These are phyloP conservation scores for Macrotrachela quadricornifera DNA, from an alignment of 1,140 invertebrate species.

Conservation along the genomic window DNA sequence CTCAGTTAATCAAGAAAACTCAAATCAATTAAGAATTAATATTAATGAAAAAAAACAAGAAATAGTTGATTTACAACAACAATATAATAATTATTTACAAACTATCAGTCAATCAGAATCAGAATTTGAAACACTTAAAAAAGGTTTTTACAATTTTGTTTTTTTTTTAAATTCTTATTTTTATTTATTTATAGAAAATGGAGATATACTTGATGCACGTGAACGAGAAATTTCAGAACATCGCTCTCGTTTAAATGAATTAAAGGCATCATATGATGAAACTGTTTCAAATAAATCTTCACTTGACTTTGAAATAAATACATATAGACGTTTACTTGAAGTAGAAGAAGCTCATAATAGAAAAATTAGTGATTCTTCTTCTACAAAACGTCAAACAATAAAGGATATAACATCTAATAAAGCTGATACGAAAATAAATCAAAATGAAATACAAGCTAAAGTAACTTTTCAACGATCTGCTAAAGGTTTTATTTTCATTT, in stretches of 20 bases:
- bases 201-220: conserved; percentile 17
- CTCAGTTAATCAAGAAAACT: too few species aligned
- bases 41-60: too few species aligned
- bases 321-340: conserved; percentile 27
- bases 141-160: too few species aligned
- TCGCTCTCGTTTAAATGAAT: conserved; percentile 22
- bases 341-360: conserved; percentile 14
- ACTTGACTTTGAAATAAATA: conserved; percentile 25
- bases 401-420: too few species aligned
- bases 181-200: conserved; percentile 12
- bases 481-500: conserved; percentile 16
- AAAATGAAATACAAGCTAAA: conserved; percentile 34
- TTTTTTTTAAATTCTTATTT: too few species aligned
- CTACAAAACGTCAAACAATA: not conserved
- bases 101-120: too few species aligned
- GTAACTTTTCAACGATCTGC: conserved; percentile 36
- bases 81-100: too few species aligned
- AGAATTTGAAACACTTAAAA: too few species aligned
- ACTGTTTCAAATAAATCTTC: conserved; percentile 30
- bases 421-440: conserved; percentile 14
- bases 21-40: too few species aligned
- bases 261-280: conserved; percentile 28
- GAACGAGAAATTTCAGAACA: conserved; percentile 24
- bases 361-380: not conserved
- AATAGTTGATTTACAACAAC: too few species aligned